Percentiles rank a stretch among this genome's conserved stretches.
Evolutionary conservation across 1,140 invertebrate species (phyloP).

Genomic region (Periplaneta americana): DNA sequence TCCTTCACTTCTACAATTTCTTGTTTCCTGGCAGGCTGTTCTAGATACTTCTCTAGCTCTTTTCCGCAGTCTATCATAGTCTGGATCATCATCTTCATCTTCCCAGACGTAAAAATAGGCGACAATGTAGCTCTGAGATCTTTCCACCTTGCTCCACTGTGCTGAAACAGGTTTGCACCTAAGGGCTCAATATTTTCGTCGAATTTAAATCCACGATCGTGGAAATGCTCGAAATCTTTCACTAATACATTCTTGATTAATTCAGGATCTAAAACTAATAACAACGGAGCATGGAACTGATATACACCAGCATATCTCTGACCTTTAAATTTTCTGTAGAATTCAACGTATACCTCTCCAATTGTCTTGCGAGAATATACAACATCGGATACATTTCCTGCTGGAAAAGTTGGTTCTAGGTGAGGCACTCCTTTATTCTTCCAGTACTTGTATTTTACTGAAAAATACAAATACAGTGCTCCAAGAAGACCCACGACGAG

Average conservation of each 20-base stretch:
- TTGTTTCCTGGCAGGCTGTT: background rate
- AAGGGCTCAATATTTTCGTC: slow-evolving; percentile 4
- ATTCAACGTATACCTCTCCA: slow-evolving; percentile 11
- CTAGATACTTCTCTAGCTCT: slow-evolving; percentile 15
- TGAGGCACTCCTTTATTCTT: slow-evolving; percentile 33
- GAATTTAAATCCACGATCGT: slow-evolving; percentile 18
- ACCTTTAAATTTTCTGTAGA: slow-evolving; percentile 29
- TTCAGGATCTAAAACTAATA: slow-evolving; percentile 38
- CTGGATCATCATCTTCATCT: slow-evolving; percentile 27
- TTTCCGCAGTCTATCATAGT: slow-evolving; percentile 19
- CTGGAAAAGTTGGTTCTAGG: slow-evolving; percentile 28
- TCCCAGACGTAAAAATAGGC: slow-evolving; percentile 35
- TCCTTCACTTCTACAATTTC: slow-evolving; percentile 11
- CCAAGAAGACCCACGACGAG: background rate
- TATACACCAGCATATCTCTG: slow-evolving; percentile 40
- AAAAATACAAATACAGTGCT: too few relatives aligned
- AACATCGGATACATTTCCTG: slow-evolving; percentile 30
- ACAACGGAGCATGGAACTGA: slow-evolving; percentile 30
- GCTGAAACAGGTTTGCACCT: slow-evolving; percentile 10
- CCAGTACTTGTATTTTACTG: slow-evolving; percentile 41
- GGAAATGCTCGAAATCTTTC: slow-evolving; percentile 33
- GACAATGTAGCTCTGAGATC: slow-evolving; percentile 40
- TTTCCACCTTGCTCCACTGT: slow-evolving; percentile 36
- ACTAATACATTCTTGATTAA: slow-evolving; percentile 28
- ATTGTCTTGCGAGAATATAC: background rate